Percentiles rank a stretch among this genome's conserved stretches.
These are phyloP conservation scores for Rhagoletis pomonella DNA, from an alignment of 1,140 invertebrate genomes.

Conservation along the genomic window DNA sequence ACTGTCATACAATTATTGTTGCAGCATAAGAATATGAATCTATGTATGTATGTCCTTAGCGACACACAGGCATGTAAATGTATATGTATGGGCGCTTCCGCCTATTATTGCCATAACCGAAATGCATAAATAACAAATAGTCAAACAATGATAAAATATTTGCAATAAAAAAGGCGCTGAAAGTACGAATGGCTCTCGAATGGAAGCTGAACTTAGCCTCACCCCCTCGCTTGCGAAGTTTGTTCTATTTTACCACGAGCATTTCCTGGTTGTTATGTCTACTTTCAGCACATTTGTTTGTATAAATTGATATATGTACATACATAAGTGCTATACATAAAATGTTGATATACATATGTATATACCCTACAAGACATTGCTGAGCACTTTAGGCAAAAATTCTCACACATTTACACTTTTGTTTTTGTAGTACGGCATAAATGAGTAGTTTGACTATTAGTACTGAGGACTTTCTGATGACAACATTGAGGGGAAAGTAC, in stretches of 20 bases:
- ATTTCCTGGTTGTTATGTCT: neutral
- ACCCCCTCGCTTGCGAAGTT: neutral
- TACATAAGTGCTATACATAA: neutral
- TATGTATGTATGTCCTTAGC: neutral
- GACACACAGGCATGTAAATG: neutral
- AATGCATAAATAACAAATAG: slow-evolving; percentile 45
- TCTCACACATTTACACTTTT: too few relatives aligned
- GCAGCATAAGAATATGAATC: neutral
- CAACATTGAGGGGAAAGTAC: too few relatives aligned
- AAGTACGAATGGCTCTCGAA: slow-evolving; percentile 21
- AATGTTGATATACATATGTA: neutral
- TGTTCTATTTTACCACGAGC: neutral
- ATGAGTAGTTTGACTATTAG: too few relatives aligned
- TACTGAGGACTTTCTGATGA: too few relatives aligned
- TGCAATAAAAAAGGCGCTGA: slow-evolving; percentile 45
- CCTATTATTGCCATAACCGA: slow-evolving; percentile 51
- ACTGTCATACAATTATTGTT: slow-evolving; percentile 29
- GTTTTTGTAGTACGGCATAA: too few relatives aligned
- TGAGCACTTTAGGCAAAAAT: too few relatives aligned
- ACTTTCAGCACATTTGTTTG: slow-evolving; percentile 7
- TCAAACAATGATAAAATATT: slow-evolving; percentile 47
- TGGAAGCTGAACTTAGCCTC: neutral
- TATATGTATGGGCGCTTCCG: slow-evolving; percentile 8
- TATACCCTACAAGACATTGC: too few relatives aligned
- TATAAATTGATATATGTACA: neutral